These are phyloP conservation scores for Pterophyllum scalare DNA, from an alignment of 2,113 vertebrate species.

Conservation along the genomic window DNA sequence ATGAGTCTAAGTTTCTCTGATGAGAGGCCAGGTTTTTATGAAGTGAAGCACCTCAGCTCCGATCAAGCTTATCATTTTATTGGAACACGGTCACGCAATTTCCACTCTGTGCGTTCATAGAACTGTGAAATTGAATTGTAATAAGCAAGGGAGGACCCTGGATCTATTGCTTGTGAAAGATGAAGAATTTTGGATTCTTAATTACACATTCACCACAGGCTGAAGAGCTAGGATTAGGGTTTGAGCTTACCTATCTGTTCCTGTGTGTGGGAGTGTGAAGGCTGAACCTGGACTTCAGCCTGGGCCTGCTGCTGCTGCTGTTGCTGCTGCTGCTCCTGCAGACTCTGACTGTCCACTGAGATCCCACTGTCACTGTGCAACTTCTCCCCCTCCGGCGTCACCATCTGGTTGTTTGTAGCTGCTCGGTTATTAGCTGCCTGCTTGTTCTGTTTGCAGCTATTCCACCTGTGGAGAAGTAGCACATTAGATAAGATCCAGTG, in stretches of 20 bases:
- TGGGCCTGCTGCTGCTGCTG: constrained; percentile 88
- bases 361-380: constrained; percentile 98
- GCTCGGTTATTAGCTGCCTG: constrained; percentile 92
- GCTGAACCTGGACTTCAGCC: constrained; percentile 80
- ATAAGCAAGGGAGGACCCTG: background rate
- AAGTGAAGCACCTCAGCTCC: background rate
- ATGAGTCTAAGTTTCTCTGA: constrained; percentile 1
- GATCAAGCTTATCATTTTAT: background rate
- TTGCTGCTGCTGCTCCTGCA: constrained; percentile 93
- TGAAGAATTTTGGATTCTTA: background rate
- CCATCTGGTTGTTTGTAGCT: constrained; percentile 90
- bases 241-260: constrained; percentile 77
- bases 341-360: constrained; percentile 98
- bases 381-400: constrained; percentile 95
- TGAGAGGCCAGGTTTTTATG: background rate
- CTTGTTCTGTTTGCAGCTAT: constrained; percentile 98
- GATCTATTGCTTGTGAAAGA: background rate
- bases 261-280: constrained; percentile 80
- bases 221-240: background rate
- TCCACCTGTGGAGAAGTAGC: constrained; percentile 86
- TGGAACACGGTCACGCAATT: background rate
- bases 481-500: background rate
- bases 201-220: background rate
- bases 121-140: background rate
- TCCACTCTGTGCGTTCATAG: background rate